These are phyloP conservation scores for Parnassius mnemosyne DNA, from an alignment of 2,888 invertebrate species.

Conservation along the genomic window DNA sequence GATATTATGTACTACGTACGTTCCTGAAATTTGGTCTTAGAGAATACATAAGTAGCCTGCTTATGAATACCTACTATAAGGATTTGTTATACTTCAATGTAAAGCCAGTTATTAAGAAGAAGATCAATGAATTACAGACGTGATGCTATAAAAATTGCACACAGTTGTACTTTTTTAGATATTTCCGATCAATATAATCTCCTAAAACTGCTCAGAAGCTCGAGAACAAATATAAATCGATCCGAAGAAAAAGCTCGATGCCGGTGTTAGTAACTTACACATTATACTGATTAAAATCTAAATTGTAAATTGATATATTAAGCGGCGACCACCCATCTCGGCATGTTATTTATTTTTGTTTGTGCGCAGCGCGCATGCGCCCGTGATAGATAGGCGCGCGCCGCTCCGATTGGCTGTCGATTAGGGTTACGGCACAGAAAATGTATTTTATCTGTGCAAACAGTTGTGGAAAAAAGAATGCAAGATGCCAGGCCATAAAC, in stretches of 20 bases:
- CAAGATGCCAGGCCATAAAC: too few species aligned
- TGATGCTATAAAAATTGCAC: too few species aligned
- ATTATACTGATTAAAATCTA: constrained; percentile 45
- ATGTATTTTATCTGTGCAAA: constrained; percentile 18
- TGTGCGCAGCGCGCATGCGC: constrained; percentile 37
- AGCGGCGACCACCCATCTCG: constrained; percentile 59
- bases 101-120: too few species aligned
- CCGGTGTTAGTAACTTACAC: constrained; percentile 31
- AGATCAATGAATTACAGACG: too few species aligned
- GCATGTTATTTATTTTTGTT: constrained; percentile 52
- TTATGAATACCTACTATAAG: too few species aligned
- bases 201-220: constrained; percentile 2
- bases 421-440: constrained; percentile 45
- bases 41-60: too few species aligned
- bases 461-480: not conserved
- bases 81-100: too few species aligned
- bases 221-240: constrained; percentile 13
- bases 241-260: constrained; percentile 5
- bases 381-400: constrained; percentile 59
- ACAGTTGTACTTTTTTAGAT: too few species aligned
- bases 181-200: too few species aligned
- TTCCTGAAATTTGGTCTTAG: too few species aligned
- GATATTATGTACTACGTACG: too few species aligned
- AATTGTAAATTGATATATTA: constrained; percentile 72
- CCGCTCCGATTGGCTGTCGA: constrained; percentile 50